Evolutionary conservation across 1,140 invertebrate species (phyloP).

Genomic region (Plectus sambesii): DNA sequence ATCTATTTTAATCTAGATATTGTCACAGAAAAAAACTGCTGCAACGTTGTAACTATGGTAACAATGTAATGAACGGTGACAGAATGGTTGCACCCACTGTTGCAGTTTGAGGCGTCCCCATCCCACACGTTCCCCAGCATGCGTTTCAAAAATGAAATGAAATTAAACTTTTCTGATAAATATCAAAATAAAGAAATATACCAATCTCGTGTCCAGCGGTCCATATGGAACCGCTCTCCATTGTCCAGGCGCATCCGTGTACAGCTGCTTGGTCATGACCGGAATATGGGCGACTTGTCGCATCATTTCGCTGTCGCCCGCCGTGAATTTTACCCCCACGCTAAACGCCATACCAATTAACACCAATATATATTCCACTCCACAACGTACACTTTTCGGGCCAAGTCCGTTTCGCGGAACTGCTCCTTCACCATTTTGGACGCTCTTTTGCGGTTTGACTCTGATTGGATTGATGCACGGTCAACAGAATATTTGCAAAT

Average conservation of each 20-base stretch:
- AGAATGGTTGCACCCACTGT: too few relatives aligned
- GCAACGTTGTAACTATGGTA: conserved; percentile 4
- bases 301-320: conserved; percentile 35
- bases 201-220: conserved; percentile 38
- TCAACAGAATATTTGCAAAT: too few relatives aligned
- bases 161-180: conserved; percentile 6
- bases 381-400: conserved; percentile 41
- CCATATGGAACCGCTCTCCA: conserved; percentile 35
- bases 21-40: neutral
- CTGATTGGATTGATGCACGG: too few relatives aligned
- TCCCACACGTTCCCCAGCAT: too few relatives aligned
- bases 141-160: neutral
- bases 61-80: neutral
- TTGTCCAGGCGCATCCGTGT: conserved; percentile 34
- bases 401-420: conserved; percentile 37
- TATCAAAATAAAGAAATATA: conserved; percentile 13
- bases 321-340: conserved; percentile 36
- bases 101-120: too few relatives aligned
- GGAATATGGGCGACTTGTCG: conserved; percentile 37
- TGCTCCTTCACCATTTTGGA: conserved; percentile 33
- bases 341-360: conserved; percentile 24
- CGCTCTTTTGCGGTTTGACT: too few relatives aligned
- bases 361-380: conserved; percentile 3
- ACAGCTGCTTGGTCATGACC: conserved; percentile 42
- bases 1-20: neutral